These are phyloP conservation scores for Dolichotis patagonum DNA, from an alignment of 2,113 vertebrate genomes.

Conservation along the genomic window DNA sequence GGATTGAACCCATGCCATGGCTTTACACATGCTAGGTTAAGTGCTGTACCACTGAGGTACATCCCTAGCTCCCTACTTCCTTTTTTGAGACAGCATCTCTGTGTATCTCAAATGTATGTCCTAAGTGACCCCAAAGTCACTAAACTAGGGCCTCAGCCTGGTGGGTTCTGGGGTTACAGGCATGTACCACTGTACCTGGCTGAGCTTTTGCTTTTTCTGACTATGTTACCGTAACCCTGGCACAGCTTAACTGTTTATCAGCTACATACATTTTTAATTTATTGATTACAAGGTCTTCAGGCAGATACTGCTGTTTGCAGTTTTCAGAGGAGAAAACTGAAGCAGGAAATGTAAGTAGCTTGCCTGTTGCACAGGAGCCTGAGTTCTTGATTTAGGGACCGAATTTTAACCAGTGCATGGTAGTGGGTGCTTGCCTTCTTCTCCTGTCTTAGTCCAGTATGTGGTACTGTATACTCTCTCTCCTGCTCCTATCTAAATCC, in stretches of 20 bases:
- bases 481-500: background rate
- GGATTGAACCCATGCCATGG: background rate
- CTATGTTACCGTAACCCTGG: background rate
- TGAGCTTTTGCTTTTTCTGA: background rate
- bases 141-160: background rate
- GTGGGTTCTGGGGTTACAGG: background rate
- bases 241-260: background rate
- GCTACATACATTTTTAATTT: background rate
- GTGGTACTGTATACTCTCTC: background rate
- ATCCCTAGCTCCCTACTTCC: background rate
- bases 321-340: slow-evolving; percentile 47
- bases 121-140: background rate
- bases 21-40: background rate
- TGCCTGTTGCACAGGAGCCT: background rate
- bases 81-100: background rate
- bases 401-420: background rate
- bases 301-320: background rate
- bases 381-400: background rate
- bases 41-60: background rate
- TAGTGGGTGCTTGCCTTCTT: background rate
- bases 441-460: background rate
- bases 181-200: background rate
- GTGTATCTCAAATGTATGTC: background rate
- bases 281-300: background rate
- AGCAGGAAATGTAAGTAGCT: background rate